Evolutionary conservation across 2,113 vertebrate genomes (phyloP).

Genomic region (Trichechus manatus): DNA sequence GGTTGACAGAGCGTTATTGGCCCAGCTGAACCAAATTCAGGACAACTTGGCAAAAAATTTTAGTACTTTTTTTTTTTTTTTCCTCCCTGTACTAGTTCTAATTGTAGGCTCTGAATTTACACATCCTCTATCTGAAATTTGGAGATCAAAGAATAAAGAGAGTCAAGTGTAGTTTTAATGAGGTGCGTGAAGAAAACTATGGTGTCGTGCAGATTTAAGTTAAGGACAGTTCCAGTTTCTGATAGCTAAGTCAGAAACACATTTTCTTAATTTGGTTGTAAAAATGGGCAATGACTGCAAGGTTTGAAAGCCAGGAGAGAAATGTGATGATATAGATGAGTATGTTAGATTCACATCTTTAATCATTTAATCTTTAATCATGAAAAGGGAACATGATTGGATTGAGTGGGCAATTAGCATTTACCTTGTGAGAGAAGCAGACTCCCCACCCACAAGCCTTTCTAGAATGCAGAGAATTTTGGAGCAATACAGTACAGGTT

Average conservation of each 20-base stretch:
- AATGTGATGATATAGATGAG: background rate
- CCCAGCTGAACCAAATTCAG: constrained; percentile 50
- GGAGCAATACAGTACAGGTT: background rate
- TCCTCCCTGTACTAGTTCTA: background rate
- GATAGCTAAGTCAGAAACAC: background rate
- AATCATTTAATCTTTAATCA: constrained; percentile 1
- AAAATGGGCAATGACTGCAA: background rate
- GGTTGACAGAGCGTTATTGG: constrained; percentile 70
- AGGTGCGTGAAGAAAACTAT: background rate
- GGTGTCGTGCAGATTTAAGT: background rate
- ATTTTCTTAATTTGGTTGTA: background rate
- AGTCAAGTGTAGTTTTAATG: background rate
- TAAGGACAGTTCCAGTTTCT: constrained; percentile 22
- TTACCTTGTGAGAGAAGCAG: background rate
- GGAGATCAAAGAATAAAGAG: constrained; percentile 11
- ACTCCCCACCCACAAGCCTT: background rate
- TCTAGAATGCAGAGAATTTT: constrained; percentile 59
- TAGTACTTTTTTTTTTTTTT: background rate
- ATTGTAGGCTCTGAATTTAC: background rate
- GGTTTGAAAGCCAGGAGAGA: background rate
- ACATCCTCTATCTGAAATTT: background rate
- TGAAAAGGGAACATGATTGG: background rate
- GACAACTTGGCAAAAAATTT: constrained; percentile 15
- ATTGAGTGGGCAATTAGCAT: background rate
- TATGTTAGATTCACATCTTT: background rate